A percentile compares a stretch with the other conserved stretches of the same genome.
Evolutionary conservation across 1,140 invertebrate species (phyloP).

Genomic region (Heterodera carotae): DNA sequence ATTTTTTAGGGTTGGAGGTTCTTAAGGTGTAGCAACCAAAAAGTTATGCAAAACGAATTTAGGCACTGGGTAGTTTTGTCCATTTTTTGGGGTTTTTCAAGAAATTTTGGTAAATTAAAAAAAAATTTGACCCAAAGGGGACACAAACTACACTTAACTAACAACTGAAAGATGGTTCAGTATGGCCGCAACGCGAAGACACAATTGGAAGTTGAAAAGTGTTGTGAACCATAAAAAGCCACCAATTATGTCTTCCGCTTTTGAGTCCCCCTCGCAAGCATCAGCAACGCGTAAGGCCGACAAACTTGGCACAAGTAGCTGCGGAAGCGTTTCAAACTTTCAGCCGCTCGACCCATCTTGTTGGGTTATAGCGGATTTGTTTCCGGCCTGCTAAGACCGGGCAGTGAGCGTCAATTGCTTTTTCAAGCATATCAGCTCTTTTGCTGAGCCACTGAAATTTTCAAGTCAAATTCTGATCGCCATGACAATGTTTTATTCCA

Average conservation of each 20-base stretch:
- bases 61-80: no score
- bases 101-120: no score
- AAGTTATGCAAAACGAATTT: background rate
- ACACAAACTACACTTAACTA: no score
- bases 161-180: background rate
- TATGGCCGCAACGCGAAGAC: background rate
- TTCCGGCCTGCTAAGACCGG: background rate
- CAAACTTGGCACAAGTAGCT: background rate
- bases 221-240: background rate
- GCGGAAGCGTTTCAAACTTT: background rate
- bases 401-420: no score
- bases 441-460: no score
- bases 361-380: background rate
- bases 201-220: background rate
- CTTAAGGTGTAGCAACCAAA: background rate
- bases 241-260: background rate
- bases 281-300: background rate
- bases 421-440: no score
- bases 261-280: background rate
- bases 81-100: no score
- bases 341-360: background rate
- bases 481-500: no score
- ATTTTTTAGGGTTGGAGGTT: background rate
- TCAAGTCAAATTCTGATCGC: no score
- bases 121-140: no score